Evolutionary conservation across 2,888 invertebrate species (phyloP), one percentile per base, ranked within the genome.

Genomic region (Monochamus alternatus): DNA sequence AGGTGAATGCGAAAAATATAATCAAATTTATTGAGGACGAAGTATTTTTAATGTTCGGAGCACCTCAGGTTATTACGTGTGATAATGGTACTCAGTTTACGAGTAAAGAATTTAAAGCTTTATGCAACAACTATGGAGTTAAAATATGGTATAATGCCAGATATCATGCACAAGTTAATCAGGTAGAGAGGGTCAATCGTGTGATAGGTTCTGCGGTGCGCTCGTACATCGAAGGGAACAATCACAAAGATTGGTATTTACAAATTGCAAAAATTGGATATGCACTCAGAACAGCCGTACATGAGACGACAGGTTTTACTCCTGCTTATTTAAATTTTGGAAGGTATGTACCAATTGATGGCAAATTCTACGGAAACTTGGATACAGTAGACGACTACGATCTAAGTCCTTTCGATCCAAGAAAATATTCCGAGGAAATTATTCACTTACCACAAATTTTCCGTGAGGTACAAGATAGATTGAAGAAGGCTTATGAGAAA

Each of bases 151-250:
- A 47, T 38, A 75, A 43, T 44, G 78, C 83, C 0, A 52, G 70
- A 7, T 86, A 87, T 72, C 82, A 84, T 32, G 85, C 86, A 0
- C 87, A 87, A 77, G 76, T 79, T 1, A 86, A 87, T 71, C 83
- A 85, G 1, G 84, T 85, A 0, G 87, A 87, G 70, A 64, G 86
- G 0, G 81, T 83, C 0, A 86, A 87, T 75, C 67, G 82, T 55
- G 83, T 83, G 0, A 78, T 87, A 0, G 79, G 82, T 5, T 82
- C 82, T 5, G 81, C 82, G 30, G 83, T 86, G 1, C 51, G 70
- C 10, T 67, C 62, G 0, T 77, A 77, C 32, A 75, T 77, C 14
- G 55, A 67, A 38, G 32, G 31, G 9, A n/a, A 62, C 3, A 38
- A 38, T n/a, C 62, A 62, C n/a, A 62, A 62, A 38, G 43, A 62